These are phyloP conservation scores for Proterorhinus semilunaris DNA, from an alignment of 2,113 vertebrate genomes.

Conservation along the genomic window DNA sequence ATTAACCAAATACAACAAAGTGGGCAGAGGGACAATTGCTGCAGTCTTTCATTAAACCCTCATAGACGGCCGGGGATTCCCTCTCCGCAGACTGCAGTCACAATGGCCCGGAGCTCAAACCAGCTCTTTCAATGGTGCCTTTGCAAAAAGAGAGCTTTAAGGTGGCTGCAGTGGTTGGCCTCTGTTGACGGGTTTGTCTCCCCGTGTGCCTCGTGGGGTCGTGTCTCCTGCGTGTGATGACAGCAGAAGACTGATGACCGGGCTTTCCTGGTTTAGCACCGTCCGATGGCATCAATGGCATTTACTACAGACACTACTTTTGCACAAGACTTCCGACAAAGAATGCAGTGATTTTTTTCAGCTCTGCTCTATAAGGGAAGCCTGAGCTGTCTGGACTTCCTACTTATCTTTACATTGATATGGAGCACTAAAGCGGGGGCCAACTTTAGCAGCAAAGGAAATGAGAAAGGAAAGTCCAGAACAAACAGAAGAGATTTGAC, in stretches of 20 bases:
- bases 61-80: neutral
- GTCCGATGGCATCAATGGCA: neutral
- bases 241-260: slow-evolving; percentile 52
- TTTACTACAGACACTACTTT: neutral
- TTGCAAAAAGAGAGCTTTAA: neutral
- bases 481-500: slow-evolving; percentile 22
- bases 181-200: slow-evolving; percentile 24
- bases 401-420: slow-evolving; percentile 47
- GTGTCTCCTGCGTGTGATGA: slow-evolving; percentile 29
- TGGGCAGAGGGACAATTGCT: neutral
- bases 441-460: slow-evolving; percentile 61
- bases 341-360: neutral
- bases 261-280: slow-evolving; percentile 53
- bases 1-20: slow-evolving; percentile 2
- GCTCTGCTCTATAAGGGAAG: neutral
- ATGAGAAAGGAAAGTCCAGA: slow-evolving; percentile 37
- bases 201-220: slow-evolving; percentile 35
- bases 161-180: slow-evolving; percentile 21
- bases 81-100: neutral
- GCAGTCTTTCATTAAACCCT: slow-evolving; percentile 2
- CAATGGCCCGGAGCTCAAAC: neutral
- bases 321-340: neutral
- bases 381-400: neutral
- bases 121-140: slow-evolving; percentile 1
- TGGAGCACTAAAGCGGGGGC: slow-evolving; percentile 29